Evolutionary conservation across 1,140 invertebrate species (phyloP), one percentile per base, ranked within the genome.

Genomic region (Calliopsis andreniformis): DNA sequence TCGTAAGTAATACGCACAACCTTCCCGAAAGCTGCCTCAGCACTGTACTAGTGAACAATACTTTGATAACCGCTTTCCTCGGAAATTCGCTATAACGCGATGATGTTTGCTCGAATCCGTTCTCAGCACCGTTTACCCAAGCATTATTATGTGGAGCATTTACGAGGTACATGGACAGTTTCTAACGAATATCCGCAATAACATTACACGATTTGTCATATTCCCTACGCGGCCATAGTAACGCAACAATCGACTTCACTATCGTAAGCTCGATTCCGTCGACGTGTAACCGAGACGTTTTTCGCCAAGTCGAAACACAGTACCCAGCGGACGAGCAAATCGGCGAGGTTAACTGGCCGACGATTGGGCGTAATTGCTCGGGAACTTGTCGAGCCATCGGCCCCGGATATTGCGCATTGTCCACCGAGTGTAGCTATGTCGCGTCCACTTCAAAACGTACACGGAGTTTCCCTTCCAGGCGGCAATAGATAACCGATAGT

Each of bases 321-420:
- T n/a, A 10, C 35, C 35, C 35, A 39, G 10, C n/a, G 35, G 35
- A 39, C 35, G 35, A 64, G 35, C 23, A 2, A 55, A 25, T 61
- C 62, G 23, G 7, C 8, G 25, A 23, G 43, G 56, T 39, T 79
- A 68, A 63, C 62, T 80, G 28, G 43, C 58, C 35, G 51, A 76
- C 49, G 55, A 69, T 79, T 25, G 68, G n/a, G 49, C n/a, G 45
- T 28, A 76, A 81, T 81, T 76, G 66, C 49, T 35, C 23, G 79
- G 3, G 67, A 68, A 76, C 56, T 69, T 66, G 32, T 78, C 43
- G 58, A 56, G 61, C 35, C 8, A 58, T 30, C 0, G 8, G 51
- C 0, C 2, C 23, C 58, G 61, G 51, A 76, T 64, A 69, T 45
- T 35, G 70, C 47, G 47, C 35, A 35, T 59, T 51, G 32, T 53